phyloP scores from a whole-genome alignment of 2,113 vertebrate species.

The Camelus dromedarius region DNA sequence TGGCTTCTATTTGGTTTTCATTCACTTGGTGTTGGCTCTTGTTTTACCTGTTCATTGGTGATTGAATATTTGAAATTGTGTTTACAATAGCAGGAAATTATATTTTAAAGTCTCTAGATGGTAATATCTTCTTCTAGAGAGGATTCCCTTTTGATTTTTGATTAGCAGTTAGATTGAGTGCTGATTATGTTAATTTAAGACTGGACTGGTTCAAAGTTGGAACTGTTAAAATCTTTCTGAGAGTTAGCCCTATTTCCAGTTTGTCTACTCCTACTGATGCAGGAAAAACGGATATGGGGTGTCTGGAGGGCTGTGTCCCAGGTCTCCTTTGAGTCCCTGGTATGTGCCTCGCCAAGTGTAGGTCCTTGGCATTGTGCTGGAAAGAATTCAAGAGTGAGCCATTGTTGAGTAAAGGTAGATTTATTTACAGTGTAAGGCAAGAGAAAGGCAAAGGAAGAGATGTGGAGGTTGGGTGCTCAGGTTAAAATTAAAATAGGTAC shows the following conservation, averaged over 20 bases:
- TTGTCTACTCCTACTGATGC: neutral
- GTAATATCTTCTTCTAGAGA: neutral
- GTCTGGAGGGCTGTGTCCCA: too few species aligned
- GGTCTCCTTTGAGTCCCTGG: too few species aligned
- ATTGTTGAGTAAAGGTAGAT: too few species aligned
- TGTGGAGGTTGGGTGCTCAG: too few species aligned
- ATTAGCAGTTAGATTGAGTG: neutral
- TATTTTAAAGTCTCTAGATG: neutral
- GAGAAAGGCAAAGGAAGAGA: too few species aligned
- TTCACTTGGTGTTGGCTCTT: neutral
- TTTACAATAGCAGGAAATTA: neutral
- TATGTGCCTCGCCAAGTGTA: too few species aligned
- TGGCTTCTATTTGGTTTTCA: neutral
- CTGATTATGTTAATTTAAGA: neutral
- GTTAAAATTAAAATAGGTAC: too few species aligned
- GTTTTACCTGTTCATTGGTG: neutral
- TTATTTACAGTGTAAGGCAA: too few species aligned
- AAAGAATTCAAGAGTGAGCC: too few species aligned
- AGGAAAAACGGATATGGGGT: too few species aligned
- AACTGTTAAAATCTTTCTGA: neutral
- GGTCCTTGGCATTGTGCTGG: too few species aligned
- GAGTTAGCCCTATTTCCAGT: neutral
- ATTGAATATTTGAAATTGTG: neutral
- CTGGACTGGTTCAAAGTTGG: neutral
- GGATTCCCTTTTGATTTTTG: conserved; percentile 7